Base-by-base conservation (phyloP, 2,113 vertebrate species). In the Rana temporaria region DNA sequence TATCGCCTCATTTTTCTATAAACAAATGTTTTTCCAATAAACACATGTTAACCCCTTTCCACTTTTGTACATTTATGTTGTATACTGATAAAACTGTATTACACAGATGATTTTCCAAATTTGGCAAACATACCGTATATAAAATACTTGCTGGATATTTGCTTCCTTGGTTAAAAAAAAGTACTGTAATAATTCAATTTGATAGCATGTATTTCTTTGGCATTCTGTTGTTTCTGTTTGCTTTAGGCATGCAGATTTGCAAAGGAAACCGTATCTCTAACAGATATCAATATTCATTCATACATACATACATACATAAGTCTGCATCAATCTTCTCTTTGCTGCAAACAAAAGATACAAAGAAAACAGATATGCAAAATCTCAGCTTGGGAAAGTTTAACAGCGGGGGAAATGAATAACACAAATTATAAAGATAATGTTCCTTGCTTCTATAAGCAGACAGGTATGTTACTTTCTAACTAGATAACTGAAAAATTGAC, bases 351-450 rank as follows among this genome's bases (percentile, higher is more conserved):
- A 55, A 66, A 56, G 9, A 56, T 6, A 15, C 24, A 78, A 64
- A 65, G 24, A 64, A 79, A 89, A 85, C 84, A 84, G 77, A 73
- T 55, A 84, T 85, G 86, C 72, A 62, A 67, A 85, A 88, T 89
- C 84, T 76, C 78, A 66, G 85, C 83, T 90, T 85, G 4, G 90
- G 88, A 90, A 87, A 88, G 62, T 81, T 68, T 74, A 80, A 84
- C 84, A 91, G 87, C 74, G 77, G 81, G 38, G 85, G 90, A 91
- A 92, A 92, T 88, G 90, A 91, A 89, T 89, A 90, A 84, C 89
- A 90, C 87, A 91, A 92, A 94, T 91, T 93, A 90, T 75, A 85
- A 82, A 91, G 90, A 91, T 93, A 93, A 93, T 93, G 87, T 82
- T 87, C 85, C 90, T 90, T 91, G 92, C 93, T 93, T 92, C 89